These are phyloP conservation scores for Rhagophthalmus giganteus DNA, from an alignment of 2,888 invertebrate genomes.

Conservation along the genomic window DNA sequence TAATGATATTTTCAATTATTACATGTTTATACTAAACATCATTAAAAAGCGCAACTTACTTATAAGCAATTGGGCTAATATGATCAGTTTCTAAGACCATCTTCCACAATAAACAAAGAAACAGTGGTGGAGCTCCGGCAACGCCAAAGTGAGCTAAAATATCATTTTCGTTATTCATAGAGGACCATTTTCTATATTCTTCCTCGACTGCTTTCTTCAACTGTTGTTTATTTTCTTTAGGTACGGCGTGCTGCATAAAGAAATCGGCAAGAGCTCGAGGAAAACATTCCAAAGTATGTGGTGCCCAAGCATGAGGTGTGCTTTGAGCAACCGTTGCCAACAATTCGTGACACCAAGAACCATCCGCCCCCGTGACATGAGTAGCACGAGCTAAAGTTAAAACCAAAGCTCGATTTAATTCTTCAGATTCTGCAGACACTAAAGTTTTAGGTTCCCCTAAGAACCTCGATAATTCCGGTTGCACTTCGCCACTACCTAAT, in stretches of 20 bases:
- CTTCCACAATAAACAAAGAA: conserved; percentile 92
- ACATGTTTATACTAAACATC: no score
- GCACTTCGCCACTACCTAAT: conserved; percentile 91
- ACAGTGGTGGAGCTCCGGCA: conserved; percentile 87
- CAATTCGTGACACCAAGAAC: conserved; percentile 88
- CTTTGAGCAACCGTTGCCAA: conserved; percentile 88
- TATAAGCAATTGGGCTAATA: conserved; percentile 90
- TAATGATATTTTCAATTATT: not conserved
- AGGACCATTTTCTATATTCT: conserved; percentile 94
- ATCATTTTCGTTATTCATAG: conserved; percentile 96
- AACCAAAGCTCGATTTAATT: conserved; percentile 90
- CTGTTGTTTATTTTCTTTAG: conserved; percentile 87
- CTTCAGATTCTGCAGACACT: conserved; percentile 92
- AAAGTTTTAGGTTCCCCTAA: conserved; percentile 90
- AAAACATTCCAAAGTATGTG: conserved; percentile 89
- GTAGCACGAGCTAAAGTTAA: conserved; percentile 91
- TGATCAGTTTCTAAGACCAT: conserved; percentile 93
- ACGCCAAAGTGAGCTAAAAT: conserved; percentile 94
- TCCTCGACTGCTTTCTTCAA: conserved; percentile 92
- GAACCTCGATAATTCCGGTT: conserved; percentile 88
- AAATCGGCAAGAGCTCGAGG: conserved; percentile 88
- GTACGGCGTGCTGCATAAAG: conserved; percentile 81
- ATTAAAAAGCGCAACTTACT: no score
- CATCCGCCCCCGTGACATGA: conserved; percentile 86
- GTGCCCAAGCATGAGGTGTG: conserved; percentile 95